phyloP scores from a whole-genome alignment of 2,888 invertebrate species.

The Crossocerus cetratus region DNA sequence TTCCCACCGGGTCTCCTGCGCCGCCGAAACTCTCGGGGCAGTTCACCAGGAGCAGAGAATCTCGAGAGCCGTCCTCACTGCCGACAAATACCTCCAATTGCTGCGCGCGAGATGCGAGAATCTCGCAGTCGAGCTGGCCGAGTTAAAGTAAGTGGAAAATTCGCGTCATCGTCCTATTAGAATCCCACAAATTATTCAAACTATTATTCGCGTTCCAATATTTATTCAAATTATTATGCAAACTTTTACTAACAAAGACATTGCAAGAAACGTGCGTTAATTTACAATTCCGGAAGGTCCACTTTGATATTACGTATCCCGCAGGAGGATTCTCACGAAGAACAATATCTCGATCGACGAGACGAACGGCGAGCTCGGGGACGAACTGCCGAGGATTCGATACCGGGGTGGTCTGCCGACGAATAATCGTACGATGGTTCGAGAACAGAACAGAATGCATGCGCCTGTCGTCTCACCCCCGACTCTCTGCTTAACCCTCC shows the following conservation, averaged over 20 bases:
- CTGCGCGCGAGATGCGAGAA: constrained; percentile 70
- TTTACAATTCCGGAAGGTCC: no score
- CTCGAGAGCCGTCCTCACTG: constrained; percentile 67
- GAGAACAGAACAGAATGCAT: constrained; percentile 44
- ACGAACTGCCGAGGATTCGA: constrained; percentile 69
- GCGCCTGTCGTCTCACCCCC: background rate
- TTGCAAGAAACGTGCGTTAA: no score
- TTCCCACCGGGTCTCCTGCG: constrained; percentile 69
- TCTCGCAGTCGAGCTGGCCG: constrained; percentile 66
- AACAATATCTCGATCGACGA: constrained; percentile 73
- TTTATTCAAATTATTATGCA: background rate
- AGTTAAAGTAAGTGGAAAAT: constrained; percentile 69
- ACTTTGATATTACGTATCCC: no score
- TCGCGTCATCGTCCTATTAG: background rate
- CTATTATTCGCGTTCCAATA: background rate
- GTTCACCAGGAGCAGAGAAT: constrained; percentile 72
- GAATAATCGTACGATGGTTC: constrained; percentile 74
- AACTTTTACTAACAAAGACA: no score
- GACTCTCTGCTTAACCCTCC: background rate
- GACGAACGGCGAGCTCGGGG: constrained; percentile 66
- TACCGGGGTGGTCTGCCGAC: constrained; percentile 67
- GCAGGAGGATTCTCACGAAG: constrained; percentile 71
- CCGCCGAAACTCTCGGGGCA: constrained; percentile 72
- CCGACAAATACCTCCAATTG: constrained; percentile 70
- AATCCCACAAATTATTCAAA: background rate